A percentile compares a stretch with the other conserved stretches of the same genome.
Evolutionary conservation across 2,113 vertebrate species (phyloP).

Genomic region (Australoheros scitulus): DNA sequence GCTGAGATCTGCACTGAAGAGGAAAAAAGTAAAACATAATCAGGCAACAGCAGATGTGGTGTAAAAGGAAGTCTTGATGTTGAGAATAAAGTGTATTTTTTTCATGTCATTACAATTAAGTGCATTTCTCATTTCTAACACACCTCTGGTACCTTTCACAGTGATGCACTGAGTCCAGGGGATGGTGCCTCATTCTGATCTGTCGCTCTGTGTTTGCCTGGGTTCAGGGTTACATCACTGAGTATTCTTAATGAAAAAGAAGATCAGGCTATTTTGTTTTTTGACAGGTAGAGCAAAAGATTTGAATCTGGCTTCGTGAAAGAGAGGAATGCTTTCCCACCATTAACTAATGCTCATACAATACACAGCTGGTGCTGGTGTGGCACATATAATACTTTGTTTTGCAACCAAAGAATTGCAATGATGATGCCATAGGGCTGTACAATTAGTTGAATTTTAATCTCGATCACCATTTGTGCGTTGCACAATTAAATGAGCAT

Average conservation of each 20-base stretch:
- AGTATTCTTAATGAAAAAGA: neutral
- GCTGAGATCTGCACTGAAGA: constrained; percentile 14
- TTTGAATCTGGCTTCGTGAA: neutral
- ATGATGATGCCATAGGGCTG: neutral
- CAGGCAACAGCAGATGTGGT: neutral
- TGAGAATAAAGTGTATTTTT: constrained; percentile 3
- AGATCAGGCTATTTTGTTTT: neutral
- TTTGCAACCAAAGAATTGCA: constrained; percentile 9
- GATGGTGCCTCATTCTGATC: neutral
- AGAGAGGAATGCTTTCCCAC: neutral
- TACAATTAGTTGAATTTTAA: neutral
- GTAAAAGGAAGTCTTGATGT: neutral
- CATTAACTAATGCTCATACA: neutral
- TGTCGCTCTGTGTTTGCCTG: neutral
- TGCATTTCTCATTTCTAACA: constrained; percentile 12
- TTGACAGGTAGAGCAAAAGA: neutral
- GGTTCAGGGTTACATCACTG: constrained; percentile 4
- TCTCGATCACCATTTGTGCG: neutral
- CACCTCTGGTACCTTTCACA: constrained; percentile 7
- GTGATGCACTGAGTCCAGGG: constrained; percentile 8
- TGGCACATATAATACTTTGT: neutral
- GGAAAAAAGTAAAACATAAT: neutral
- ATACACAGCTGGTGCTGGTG: constrained; percentile 17
- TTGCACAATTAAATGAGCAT: neutral
- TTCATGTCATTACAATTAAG: neutral